Base-by-base conservation (phyloP, 1,140 invertebrate genomes). In the Caenorhabditis briggsae region DNA sequence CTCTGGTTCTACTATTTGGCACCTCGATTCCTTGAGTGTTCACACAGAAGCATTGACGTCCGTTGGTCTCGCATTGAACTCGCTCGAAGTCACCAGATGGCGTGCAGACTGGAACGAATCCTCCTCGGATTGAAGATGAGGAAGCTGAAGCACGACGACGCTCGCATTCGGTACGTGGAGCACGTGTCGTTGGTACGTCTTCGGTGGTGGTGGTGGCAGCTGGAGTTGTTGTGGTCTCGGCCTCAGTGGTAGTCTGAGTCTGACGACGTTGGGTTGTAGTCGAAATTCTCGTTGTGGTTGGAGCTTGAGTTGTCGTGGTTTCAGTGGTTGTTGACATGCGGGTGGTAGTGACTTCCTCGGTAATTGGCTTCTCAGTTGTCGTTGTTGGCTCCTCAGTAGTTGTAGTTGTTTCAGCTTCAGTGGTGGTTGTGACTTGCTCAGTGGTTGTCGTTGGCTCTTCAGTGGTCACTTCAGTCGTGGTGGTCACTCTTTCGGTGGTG, bases 11-110 rank as follows among this genome's bases (percentile, higher is more conserved):
- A 20, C 91, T 92, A 82, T 92, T 90, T 25, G 90, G 83, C 8
- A 92, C 85, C 83, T 92, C 91, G 59, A 92, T 92, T 18, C 91
- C 91, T 9, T 90, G 78, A 11, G 59, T 61, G 58, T 90, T 87
- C 1, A 92, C 91, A 82, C 91, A 92, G 88, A 92, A 92, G 84
- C 91, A 92, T 48, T 86, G 86, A 14, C 82, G 55, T n/a, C 83
- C 89, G 74, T 89, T 84, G n/a, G 88, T 89, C 33, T 92, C 92
- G 55, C 91, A 92, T 85, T 86, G 85, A 48, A 86, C 59, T 0
- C 70, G 48, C 23, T 86, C 64, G 56, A 86, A 91, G 14, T 84
- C 65, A n/a, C 91, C 91, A 43, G 86, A 83, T 14, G 65, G 5
- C 20, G 78, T 82, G 74, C 91, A 92, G 20, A 88, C 89, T 12